Evolutionary conservation across 2,113 vertebrate genomes (phyloP).

Genomic region (Heteronetta atricapilla): DNA sequence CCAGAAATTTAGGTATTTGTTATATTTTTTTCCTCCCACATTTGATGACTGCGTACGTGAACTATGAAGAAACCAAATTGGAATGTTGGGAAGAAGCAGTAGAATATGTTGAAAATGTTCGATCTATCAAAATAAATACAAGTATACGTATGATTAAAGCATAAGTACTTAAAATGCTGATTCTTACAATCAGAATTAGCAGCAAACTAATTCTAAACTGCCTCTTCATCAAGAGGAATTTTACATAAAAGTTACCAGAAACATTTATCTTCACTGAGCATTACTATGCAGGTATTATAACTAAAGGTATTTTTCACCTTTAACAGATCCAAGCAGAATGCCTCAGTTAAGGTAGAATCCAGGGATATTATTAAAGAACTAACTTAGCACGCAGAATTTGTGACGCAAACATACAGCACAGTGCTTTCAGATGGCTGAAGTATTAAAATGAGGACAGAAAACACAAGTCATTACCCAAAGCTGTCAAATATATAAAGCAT

Average conservation of each 20-base stretch:
- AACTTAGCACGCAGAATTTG: not conserved
- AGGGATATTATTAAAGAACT: not conserved
- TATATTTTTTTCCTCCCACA: not conserved
- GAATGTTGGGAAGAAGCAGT: not conserved
- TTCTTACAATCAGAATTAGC: not conserved
- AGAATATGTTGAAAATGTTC: not conserved
- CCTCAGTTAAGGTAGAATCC: not conserved
- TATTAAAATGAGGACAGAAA: not conserved
- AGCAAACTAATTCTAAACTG: not conserved
- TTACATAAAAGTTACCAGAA: not conserved
- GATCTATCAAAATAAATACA: not conserved
- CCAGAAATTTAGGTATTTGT: not conserved
- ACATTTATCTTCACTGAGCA: not conserved
- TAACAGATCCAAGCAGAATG: not conserved
- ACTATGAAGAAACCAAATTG: not conserved
- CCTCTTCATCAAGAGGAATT: not conserved
- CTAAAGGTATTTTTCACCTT: not conserved
- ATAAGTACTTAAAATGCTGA: not conserved
- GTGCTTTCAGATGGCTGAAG: not conserved
- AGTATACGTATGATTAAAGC: not conserved
- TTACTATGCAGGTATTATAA: not conserved
- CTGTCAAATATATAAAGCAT: not conserved
- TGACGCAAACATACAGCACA: not conserved
- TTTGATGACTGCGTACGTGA: not conserved
- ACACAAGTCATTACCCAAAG: not conserved